Conservation (phyloP, 2,888 invertebrate genomes). For the Caenorhabditis japonica region DNA sequence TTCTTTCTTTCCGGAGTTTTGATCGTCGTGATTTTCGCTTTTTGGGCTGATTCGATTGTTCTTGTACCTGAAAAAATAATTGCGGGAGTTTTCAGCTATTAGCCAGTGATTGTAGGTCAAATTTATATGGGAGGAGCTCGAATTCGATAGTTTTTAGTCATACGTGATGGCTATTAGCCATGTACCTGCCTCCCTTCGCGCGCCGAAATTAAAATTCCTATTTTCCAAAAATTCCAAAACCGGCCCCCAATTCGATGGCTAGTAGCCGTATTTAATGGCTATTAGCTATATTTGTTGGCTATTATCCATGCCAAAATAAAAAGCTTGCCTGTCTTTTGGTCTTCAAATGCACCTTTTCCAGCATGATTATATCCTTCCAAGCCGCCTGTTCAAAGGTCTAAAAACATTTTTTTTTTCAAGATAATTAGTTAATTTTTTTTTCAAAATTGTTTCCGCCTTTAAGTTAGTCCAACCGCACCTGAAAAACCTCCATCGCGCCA, state of each 20-base stretch:
- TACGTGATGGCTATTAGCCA: no score
- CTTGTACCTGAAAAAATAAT: no score
- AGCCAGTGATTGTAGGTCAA: no score
- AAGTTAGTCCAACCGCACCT: neutral
- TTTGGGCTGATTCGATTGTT: neutral
- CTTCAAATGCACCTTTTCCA: slow-evolving; percentile 16
- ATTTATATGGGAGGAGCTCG: no score
- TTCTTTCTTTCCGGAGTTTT: slow-evolving; percentile 11
- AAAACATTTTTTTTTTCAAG: neutral
- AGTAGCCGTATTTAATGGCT: no score
- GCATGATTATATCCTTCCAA: slow-evolving; percentile 30
- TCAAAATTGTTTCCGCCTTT: neutral
- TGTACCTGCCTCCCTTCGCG: no score
- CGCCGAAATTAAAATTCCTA: no score
- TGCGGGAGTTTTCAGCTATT: no score
- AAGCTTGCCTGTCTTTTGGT: slow-evolving; percentile 18
- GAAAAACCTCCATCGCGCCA: slow-evolving; percentile 14
- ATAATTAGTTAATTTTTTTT: neutral
- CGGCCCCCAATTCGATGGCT: no score
- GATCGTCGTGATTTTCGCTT: slow-evolving; percentile 20
- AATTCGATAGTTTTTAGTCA: no score
- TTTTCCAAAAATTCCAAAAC: neutral
- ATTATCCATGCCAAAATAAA: no score
- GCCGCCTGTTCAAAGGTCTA: slow-evolving; percentile 33
- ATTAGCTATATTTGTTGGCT: no score